Base-by-base conservation (phyloP, 2,888 invertebrate genomes). In the Morpho deidamia region DNA sequence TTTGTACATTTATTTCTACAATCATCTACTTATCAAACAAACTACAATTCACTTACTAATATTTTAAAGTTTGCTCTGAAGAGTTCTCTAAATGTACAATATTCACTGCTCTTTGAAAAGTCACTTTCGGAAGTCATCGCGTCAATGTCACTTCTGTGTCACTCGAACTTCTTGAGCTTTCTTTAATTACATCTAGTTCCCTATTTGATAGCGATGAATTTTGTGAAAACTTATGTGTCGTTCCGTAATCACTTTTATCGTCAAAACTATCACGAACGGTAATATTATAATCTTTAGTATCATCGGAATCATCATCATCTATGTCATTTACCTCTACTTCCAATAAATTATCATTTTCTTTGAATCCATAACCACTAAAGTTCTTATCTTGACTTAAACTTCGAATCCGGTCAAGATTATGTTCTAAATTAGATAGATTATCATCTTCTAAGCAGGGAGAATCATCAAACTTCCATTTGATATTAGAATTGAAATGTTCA, bases 131-230 rank as follows among this genome's bases (percentile, higher is more conserved):
- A 72, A 88, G 80, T 90, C 88, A 90, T 89, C 89, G 87, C 40
- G 88, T 88, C 60, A 90, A 80, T 44, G 89, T 88, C 76, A 88
- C 84, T 80, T 90, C 90, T 57, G 88, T 89, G 63, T 90, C 90
- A 81, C 90, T 90, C 9, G 90, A 90, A 67, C 90, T 90, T 64
- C 89, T 78, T 9, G 90, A 90, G 69, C 90, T 90, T 68, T 90
- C 90, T 72, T 88, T 90, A 45, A 90, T 90, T 42, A 90, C 88
- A 59, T 90, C 90, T 41, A 90, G 78, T 70, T 90, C 90, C 65
- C 90, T 81, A 65, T 89, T 89, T 47, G 90, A 89, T 51, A 89
- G 63, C 44, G 90, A 89, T 5, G 90, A 90, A 63, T 78, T 80
- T 62, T 88, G 80, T 43, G 89, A 90, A 76, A 87, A 90, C 62